These are phyloP conservation scores for Cryptomyrus ogoouensis DNA, from an alignment of 2,113 vertebrate species.

Conservation along the genomic window DNA sequence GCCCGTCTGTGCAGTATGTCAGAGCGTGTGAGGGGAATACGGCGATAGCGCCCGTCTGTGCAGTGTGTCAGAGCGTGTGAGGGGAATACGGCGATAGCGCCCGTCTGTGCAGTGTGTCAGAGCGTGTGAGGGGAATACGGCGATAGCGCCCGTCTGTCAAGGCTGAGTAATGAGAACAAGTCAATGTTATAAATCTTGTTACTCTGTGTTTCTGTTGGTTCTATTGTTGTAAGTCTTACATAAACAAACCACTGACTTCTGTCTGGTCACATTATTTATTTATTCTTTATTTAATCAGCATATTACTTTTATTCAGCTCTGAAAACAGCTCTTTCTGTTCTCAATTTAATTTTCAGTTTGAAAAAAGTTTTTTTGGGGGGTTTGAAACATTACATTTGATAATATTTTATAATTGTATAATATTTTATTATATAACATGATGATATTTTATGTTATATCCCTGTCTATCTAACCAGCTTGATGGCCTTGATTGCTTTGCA, in stretches of 20 bases:
- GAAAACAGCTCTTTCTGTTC: not conserved
- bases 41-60: not conserved
- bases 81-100: not conserved
- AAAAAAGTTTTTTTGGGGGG: too few relatives aligned
- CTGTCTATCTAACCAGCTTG: not conserved
- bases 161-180: not conserved
- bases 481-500: not conserved
- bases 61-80: too few relatives aligned
- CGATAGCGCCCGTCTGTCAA: not conserved
- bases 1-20: not conserved
- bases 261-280: not conserved
- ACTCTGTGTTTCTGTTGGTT: not conserved
- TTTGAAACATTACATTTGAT: not conserved
- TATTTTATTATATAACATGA: too few relatives aligned
- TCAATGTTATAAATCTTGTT: not conserved
- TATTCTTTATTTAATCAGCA: not conserved
- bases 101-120: not conserved
- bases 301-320: not conserved
- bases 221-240: not conserved
- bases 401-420: too few relatives aligned
- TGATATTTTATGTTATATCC: not conserved
- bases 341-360: not conserved
- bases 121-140: not conserved
- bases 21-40: not conserved
- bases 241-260: not conserved